These are phyloP conservation scores for Entomyzon cyanotis DNA, from an alignment of 2,113 vertebrate genomes.

Conservation along the genomic window DNA sequence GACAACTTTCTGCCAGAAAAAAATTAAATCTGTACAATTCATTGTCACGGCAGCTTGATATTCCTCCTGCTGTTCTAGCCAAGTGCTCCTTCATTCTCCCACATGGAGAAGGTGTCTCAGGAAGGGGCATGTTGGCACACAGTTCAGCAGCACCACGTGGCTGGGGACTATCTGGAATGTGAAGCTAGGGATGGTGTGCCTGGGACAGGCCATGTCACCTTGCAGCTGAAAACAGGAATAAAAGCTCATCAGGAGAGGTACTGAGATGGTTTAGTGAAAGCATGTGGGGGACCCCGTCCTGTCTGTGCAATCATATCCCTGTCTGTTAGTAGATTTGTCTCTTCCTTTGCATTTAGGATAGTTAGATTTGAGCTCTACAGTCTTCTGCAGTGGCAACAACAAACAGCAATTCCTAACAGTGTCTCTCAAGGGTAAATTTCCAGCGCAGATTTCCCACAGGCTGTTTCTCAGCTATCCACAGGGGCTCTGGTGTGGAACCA, in stretches of 20 bases:
- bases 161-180: neutral
- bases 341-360: neutral
- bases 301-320: neutral
- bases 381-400: neutral
- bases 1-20: neutral
- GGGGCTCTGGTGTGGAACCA: neutral
- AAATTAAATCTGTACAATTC: neutral
- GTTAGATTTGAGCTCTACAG: neutral
- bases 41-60: neutral
- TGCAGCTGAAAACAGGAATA: neutral
- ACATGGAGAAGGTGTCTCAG: accelerated
- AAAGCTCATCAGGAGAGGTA: neutral
- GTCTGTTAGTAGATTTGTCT: neutral
- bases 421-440: neutral
- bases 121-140: accelerated
- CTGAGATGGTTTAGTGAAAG: neutral
- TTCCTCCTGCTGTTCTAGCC: neutral
- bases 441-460: neutral
- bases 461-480: neutral
- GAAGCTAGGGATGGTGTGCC: neutral
- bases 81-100: neutral
- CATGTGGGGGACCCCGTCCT: neutral
- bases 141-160: neutral
- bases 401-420: neutral
- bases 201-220: neutral